A percentile compares a stretch with the other conserved stretches of the same genome.
Evolutionary conservation across 2,113 vertebrate genomes (phyloP).

Genomic region (Zapus hudsonius): DNA sequence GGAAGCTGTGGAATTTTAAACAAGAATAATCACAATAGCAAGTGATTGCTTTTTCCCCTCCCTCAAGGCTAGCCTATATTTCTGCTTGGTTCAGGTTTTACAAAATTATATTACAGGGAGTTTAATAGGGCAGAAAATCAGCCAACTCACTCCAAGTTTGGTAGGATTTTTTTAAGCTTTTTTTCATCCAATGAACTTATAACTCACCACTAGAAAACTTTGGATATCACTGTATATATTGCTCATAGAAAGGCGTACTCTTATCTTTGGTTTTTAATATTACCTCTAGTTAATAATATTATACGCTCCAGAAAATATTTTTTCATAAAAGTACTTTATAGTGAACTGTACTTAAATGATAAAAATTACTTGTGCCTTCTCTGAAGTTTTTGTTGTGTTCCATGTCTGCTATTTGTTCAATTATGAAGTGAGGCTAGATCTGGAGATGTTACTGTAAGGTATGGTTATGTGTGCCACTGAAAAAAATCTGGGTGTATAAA

Average conservation of each 20-base stretch:
- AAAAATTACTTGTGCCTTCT: not conserved
- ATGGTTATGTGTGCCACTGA: not conserved
- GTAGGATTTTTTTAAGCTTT: slow-evolving; percentile 16
- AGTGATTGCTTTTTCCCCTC: slow-evolving; percentile 53
- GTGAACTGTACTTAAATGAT: not conserved
- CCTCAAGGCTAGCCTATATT: slow-evolving; percentile 6
- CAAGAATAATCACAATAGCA: not conserved
- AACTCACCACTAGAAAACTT: not conserved
- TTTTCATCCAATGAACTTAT: not conserved
- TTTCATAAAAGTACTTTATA: not conserved
- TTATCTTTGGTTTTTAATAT: not conserved
- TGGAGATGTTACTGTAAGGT: not conserved
- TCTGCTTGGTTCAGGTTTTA: slow-evolving; percentile 38
- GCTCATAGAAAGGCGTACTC: not conserved
- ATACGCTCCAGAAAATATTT: not conserved
- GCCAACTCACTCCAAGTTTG: no score
- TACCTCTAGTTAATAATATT: not conserved
- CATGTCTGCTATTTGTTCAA: not conserved
- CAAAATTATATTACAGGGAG: slow-evolving; percentile 49
- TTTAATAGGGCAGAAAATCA: slow-evolving; percentile 47
- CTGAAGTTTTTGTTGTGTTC: not conserved
- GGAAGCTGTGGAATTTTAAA: slow-evolving; percentile 12
- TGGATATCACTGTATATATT: not conserved
- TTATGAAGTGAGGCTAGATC: not conserved
- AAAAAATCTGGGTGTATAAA: not conserved